Percentiles rank a stretch among this genome's conserved stretches.
Conservation (phyloP, 92 coral and sea anemone genomes). For the Epizoanthus scotinus region DNA sequence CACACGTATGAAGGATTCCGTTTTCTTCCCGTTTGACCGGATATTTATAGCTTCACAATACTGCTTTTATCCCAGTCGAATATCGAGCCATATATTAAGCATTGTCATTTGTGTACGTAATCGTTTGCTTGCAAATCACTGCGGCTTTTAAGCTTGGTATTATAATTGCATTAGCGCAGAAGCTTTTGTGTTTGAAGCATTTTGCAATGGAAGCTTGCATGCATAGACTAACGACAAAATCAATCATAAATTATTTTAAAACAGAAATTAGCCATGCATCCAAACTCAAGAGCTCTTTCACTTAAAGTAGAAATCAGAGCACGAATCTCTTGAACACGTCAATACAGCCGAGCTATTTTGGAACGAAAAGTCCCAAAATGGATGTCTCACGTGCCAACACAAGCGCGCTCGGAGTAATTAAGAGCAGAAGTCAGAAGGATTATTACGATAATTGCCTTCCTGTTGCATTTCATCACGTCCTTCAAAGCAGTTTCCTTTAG, state of each 20-base stretch:
- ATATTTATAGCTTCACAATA: not conserved
- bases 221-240: not conserved
- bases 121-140: not conserved
- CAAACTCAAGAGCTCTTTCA: not conserved
- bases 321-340: not conserved
- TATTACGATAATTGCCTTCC: slow-evolving; percentile 14
- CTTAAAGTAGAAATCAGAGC: not conserved
- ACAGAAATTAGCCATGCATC: not conserved
- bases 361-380: slow-evolving; percentile 15
- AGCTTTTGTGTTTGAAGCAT: not conserved
- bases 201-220: not conserved
- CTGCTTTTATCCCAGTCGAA: not conserved
- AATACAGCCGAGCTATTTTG: slow-evolving; percentile 24
- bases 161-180: slow-evolving; percentile 4
- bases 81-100: not conserved
- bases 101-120: not conserved
- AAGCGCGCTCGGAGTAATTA: slow-evolving; percentile 16
- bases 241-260: not conserved
- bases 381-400: slow-evolving; percentile 7
- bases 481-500: slow-evolving; percentile 1
- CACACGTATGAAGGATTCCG: not conserved
- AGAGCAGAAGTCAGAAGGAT: not conserved
- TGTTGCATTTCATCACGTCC: slow-evolving; percentile 41
- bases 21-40: not conserved
- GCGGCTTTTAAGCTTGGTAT: not conserved